Conservation (phyloP, 2,888 invertebrate genomes). For the Galeopsomyia nigrocyanea region DNA sequence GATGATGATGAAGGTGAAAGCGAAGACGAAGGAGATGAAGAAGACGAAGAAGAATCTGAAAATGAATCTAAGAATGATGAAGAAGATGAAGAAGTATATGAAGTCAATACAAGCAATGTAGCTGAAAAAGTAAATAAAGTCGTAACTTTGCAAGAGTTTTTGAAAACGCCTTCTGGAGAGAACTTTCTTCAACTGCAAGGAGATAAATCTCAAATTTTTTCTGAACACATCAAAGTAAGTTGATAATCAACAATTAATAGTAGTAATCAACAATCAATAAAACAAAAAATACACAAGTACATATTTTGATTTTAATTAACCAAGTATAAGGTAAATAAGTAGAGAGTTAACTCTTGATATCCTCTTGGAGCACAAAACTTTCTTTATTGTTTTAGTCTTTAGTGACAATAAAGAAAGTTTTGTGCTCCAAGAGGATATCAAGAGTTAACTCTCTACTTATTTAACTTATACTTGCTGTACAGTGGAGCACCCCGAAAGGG, state of each 20-base stretch:
- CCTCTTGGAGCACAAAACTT: too few relatives aligned
- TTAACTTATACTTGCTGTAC: too few relatives aligned
- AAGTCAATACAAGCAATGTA: conserved; percentile 50
- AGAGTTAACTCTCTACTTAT: too few relatives aligned
- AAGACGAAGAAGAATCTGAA: conserved; percentile 61
- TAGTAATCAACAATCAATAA: too few relatives aligned
- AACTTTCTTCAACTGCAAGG: conserved; percentile 70
- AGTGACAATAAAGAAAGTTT: too few relatives aligned
- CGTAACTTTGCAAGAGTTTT: conserved; percentile 68
- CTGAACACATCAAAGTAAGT: conserved; percentile 59
- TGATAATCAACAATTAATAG: conserved; percentile 9
- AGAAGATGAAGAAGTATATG: conserved; percentile 58
- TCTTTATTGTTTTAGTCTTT: too few relatives aligned
- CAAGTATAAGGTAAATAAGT: too few relatives aligned
- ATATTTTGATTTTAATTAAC: too few relatives aligned
- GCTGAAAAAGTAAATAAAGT: conserved; percentile 46
- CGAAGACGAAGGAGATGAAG: conserved; percentile 61
- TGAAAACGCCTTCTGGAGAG: conserved; percentile 68
- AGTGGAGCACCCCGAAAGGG: too few relatives aligned
- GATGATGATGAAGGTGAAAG: conserved; percentile 69
- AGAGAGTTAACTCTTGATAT: too few relatives aligned
- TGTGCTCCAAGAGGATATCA: too few relatives aligned
- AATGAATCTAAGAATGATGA: conserved; percentile 62
- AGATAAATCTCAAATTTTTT: conserved; percentile 57
- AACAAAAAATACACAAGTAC: too few relatives aligned